A percentile compares a stretch with the other conserved stretches of the same genome.
Conservation (phyloP, 92 coral and sea anemone species). For the Pocillopora grandis region DNA sequence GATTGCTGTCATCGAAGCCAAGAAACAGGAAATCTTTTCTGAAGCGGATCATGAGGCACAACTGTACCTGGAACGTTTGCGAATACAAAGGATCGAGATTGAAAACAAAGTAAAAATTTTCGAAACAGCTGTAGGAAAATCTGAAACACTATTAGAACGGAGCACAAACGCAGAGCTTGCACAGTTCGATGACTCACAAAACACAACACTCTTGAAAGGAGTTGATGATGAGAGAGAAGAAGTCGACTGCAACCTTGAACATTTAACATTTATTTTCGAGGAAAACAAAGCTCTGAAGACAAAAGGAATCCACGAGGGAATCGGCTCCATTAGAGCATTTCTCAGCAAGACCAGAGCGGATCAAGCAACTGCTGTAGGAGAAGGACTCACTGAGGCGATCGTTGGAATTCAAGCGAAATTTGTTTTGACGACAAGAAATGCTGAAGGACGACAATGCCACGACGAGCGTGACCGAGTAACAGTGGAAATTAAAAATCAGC, state of each 20-base stretch:
- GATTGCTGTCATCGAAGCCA: no score
- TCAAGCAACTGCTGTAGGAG: not conserved
- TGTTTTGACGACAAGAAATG: slow-evolving; percentile 32
- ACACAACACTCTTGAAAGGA: not conserved
- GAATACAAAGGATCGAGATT: not conserved
- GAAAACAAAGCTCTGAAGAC: no score
- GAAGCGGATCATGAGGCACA: no score
- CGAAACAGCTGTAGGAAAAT: not conserved
- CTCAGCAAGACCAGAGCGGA: not conserved
- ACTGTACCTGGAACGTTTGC: not conserved
- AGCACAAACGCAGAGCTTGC: not conserved
- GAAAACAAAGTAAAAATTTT: not conserved
- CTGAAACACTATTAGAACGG: not conserved
- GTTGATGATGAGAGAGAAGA: not conserved
- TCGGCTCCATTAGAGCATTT: not conserved
- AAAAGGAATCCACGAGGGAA: not conserved
- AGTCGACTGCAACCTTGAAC: not conserved
- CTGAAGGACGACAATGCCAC: not conserved
- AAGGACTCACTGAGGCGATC: not conserved
- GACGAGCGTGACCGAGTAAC: not conserved
- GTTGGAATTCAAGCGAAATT: not conserved
- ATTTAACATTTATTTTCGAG: no score
- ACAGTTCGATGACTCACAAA: not conserved
- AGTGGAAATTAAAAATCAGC: not conserved
- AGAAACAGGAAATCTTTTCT: no score